phyloP scores from a whole-genome alignment of 1,140 invertebrate genomes.

The Drosophila tani region DNA sequence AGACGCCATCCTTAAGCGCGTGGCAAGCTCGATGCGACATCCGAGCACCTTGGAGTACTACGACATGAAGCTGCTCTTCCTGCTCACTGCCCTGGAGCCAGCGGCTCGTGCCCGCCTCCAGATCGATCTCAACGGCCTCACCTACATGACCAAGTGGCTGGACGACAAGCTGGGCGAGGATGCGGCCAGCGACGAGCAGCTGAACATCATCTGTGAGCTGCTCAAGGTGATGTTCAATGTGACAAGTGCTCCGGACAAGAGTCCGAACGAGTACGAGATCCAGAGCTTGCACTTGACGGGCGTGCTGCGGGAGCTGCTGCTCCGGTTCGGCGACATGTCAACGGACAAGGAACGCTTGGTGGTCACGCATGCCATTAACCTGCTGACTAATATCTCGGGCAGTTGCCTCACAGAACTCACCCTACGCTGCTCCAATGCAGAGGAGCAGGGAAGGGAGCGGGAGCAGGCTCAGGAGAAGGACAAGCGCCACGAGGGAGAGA shows the following conservation, averaged over 20 bases:
- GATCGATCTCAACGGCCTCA: constrained; percentile 92
- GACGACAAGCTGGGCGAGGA: constrained; percentile 89
- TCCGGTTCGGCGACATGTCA: constrained; percentile 86
- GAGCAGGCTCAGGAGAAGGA: constrained; percentile 1
- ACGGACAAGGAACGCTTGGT: constrained; percentile 89
- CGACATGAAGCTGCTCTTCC: constrained; percentile 95
- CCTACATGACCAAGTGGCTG: constrained; percentile 92
- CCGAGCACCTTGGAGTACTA: constrained; percentile 92
- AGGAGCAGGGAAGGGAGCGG: constrained; percentile 21
- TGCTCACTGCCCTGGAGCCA: constrained; percentile 92
- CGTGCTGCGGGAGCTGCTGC: constrained; percentile 90
- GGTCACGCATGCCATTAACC: constrained; percentile 89
- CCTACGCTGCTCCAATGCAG: constrained; percentile 64
- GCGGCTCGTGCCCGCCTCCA: constrained; percentile 90
- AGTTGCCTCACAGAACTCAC: constrained; percentile 84
- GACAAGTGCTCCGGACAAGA: constrained; percentile 87
- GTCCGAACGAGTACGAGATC: constrained; percentile 89
- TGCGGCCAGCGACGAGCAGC: constrained; percentile 87
- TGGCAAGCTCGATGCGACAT: constrained; percentile 84
- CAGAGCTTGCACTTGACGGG: constrained; percentile 90
- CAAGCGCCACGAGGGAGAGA: neutral
- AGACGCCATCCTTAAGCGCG: constrained; percentile 90
- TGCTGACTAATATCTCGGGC: constrained; percentile 86
- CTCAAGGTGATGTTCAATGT: constrained; percentile 96
- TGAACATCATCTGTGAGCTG: constrained; percentile 92